Evolutionary conservation across 2,113 vertebrate species (phyloP).

Genomic region (Eidolon helvum): DNA sequence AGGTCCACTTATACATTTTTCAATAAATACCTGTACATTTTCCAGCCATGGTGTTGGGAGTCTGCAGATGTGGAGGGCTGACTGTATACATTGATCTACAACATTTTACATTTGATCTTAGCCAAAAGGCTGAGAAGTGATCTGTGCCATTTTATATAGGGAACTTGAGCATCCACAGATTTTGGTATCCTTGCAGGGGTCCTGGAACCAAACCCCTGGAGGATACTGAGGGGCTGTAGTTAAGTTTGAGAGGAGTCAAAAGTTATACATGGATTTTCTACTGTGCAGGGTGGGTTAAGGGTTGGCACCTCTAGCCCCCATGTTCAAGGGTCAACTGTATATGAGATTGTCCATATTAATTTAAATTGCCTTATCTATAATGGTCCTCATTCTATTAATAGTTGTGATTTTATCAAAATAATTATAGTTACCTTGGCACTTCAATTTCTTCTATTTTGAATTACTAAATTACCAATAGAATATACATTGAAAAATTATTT

Average conservation of each 20-base stretch:
- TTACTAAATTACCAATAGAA: background rate
- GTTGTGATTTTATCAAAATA: conserved; percentile 21
- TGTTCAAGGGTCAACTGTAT: background rate
- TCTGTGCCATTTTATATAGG: background rate
- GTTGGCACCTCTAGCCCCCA: background rate
- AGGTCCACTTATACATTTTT: background rate
- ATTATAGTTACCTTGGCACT: background rate
- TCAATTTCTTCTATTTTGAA: conserved; percentile 20
- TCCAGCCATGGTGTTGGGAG: background rate
- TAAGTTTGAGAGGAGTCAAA: background rate
- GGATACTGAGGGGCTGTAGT: background rate
- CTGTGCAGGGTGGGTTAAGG: background rate
- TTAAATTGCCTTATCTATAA: background rate
- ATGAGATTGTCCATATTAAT: background rate
- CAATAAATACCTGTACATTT: background rate
- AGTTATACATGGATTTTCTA: background rate
- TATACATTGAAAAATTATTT: conserved; percentile 14
- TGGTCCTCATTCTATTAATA: conserved; percentile 30
- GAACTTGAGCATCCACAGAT: background rate
- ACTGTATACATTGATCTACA: background rate
- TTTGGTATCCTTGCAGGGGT: background rate
- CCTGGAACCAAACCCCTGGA: background rate
- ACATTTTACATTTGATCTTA: background rate
- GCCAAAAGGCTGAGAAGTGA: too few relatives aligned
- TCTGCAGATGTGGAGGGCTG: background rate